Evolutionary conservation across 2,113 vertebrate genomes (phyloP).

Genomic region (Calypte anna): DNA sequence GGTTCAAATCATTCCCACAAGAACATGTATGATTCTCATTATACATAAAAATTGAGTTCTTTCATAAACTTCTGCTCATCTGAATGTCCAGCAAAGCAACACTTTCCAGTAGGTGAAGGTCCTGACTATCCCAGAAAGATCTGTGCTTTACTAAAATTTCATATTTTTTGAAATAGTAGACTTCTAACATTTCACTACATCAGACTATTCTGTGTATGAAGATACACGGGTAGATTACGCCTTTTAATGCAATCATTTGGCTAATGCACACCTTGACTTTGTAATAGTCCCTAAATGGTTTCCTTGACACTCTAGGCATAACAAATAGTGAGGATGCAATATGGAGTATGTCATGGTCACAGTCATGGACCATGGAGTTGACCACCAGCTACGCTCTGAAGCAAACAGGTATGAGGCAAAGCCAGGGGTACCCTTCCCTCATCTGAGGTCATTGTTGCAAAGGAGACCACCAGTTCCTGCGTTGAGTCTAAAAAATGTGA

Average conservation of each 20-base stretch:
- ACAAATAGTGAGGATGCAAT: neutral
- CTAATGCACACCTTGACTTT: neutral
- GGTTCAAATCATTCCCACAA: neutral
- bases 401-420: neutral
- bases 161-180: neutral
- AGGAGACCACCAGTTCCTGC: neutral
- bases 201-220: neutral
- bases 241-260: neutral
- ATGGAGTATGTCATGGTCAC: neutral
- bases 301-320: neutral
- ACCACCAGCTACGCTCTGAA: neutral
- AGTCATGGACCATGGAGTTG: neutral
- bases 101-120: neutral
- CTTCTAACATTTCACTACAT: neutral
- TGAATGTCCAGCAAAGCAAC: neutral
- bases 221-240: neutral
- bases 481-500: neutral
- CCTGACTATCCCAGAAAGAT: neutral
- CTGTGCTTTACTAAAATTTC: neutral
- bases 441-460: neutral
- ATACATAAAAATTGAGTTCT: neutral
- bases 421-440: neutral
- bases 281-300: neutral
- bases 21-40: neutral
- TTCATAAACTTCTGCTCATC: neutral